These are phyloP conservation scores for Tenodera sinensis DNA, from an alignment of 2,888 invertebrate species.

Conservation along the genomic window DNA sequence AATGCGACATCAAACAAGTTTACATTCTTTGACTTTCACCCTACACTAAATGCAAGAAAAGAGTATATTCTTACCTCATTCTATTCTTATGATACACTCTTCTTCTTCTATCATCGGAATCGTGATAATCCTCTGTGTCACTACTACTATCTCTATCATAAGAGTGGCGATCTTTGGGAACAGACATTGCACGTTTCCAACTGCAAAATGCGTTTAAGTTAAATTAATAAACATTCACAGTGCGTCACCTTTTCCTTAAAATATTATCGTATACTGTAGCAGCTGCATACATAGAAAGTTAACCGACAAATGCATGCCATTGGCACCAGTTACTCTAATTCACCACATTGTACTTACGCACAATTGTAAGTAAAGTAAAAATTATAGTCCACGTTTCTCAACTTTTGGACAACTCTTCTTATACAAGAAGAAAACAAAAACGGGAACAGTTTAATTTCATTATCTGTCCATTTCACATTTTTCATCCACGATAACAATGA, in stretches of 20 bases:
- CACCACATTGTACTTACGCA: background rate
- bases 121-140: conserved; percentile 78
- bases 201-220: background rate
- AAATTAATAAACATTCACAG: background rate
- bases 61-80: conserved; percentile 50
- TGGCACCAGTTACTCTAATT: background rate
- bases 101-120: conserved; percentile 65
- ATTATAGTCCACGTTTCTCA: conserved; percentile 11
- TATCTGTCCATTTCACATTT: conserved; percentile 15
- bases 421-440: conserved; percentile 18
- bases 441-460: conserved; percentile 16
- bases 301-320: background rate
- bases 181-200: conserved; percentile 30
- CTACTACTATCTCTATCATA: conserved; percentile 69
- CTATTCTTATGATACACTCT: conserved; percentile 64
- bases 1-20: too few species aligned
- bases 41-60: too few species aligned
- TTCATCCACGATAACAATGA: conserved; percentile 12
- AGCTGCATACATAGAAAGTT: background rate
- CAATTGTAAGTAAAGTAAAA: conserved; percentile 4
- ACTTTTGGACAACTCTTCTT: conserved; percentile 13
- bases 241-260: background rate
- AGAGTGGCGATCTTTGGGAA: conserved; percentile 34
- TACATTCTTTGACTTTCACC: too few species aligned
- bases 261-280: background rate